Conservation (phyloP, 2,888 invertebrate genomes). For the Thymelicus lineola region DNA sequence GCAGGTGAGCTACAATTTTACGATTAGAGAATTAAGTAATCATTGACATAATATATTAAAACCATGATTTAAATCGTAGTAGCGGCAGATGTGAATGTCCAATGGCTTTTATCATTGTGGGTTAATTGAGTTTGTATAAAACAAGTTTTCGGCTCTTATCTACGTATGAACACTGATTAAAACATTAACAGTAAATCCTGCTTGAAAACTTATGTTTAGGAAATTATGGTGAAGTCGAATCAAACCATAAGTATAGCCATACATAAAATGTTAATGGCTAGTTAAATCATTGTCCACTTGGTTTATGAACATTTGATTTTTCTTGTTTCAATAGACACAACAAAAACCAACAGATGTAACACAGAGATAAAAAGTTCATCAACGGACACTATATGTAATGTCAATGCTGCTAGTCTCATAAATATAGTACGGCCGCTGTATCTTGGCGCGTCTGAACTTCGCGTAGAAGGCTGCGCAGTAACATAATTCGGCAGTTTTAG, state of each 20-base stretch:
- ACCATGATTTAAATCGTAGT: conserved; percentile 21
- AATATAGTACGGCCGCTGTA: no score
- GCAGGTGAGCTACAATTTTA: conserved; percentile 11
- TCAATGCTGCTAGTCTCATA: no score
- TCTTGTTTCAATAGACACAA: no score
- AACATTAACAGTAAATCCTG: conserved; percentile 28
- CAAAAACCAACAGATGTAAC: no score
- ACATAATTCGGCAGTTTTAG: no score
- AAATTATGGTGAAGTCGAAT: conserved; percentile 1
- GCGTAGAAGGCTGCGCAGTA: no score
- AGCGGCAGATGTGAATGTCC: conserved; percentile 36
- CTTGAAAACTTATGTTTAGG: conserved; percentile 26
- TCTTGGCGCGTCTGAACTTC: no score
- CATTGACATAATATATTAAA: conserved; percentile 29
- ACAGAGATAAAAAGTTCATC: no score
- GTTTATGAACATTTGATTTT: no score
- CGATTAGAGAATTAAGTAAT: conserved; percentile 8
- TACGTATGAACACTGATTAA: conserved; percentile 24
- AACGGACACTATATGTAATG: no score
- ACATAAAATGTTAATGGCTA: not conserved
- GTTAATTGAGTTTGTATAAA: conserved; percentile 33
- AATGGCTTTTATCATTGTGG: conserved; percentile 31
- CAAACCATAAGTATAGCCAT: not conserved
- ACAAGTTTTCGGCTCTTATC: conserved; percentile 32
- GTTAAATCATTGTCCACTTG: no score